These are phyloP conservation scores for Dryas iulia DNA, from an alignment of 1,140 invertebrate species.

Conservation along the genomic window DNA sequence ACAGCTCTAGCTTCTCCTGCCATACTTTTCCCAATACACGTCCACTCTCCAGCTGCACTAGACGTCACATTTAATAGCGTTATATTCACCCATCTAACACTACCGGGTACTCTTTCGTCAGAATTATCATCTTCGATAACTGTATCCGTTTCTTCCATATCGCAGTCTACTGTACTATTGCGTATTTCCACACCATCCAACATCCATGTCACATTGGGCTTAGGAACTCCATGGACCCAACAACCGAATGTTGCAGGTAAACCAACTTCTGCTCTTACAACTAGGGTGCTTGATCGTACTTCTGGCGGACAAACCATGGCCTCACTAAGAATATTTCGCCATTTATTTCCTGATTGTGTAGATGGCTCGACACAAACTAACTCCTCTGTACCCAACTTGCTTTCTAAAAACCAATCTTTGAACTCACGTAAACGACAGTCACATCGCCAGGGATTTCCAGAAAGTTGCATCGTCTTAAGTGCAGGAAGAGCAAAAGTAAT, in stretches of 20 bases:
- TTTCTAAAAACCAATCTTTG: conserved; percentile 88
- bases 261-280: conserved; percentile 73
- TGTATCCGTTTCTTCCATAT: conserved; percentile 71
- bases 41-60: conserved; percentile 74
- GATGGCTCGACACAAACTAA: conserved; percentile 69
- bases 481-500: conserved; percentile 72
- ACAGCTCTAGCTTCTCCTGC: conserved; percentile 70
- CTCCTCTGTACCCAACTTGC: conserved; percentile 76
- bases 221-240: conserved; percentile 89
- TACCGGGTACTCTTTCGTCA: conserved; percentile 64
- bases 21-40: conserved; percentile 71
- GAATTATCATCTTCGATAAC: conserved; percentile 59
- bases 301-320: conserved; percentile 71
- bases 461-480: conserved; percentile 88
- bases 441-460: conserved; percentile 94
- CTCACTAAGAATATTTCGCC: conserved; percentile 64
- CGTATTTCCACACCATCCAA: conserved; percentile 84
- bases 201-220: conserved; percentile 91
- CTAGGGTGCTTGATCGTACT: conserved; percentile 67
- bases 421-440: conserved; percentile 92
- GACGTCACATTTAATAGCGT: conserved; percentile 74
- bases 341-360: conserved; percentile 66
- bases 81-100: conserved; percentile 76
- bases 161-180: conserved; percentile 68
- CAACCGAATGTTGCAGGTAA: conserved; percentile 86